Evolutionary conservation across 1,140 invertebrate species (phyloP).

Genomic region (Akabosia matsudoensis): DNA sequence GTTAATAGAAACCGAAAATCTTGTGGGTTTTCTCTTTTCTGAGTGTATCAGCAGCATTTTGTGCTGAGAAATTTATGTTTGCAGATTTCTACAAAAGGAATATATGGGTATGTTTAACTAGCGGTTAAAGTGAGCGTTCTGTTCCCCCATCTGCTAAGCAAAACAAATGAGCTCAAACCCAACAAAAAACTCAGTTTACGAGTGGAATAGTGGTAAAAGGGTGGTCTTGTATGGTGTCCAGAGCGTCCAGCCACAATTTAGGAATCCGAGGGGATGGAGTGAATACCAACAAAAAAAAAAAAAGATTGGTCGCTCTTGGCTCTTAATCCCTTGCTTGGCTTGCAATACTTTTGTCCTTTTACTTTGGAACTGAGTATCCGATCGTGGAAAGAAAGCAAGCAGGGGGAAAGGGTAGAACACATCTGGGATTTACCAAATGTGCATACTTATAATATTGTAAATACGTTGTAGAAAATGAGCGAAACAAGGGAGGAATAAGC

Average conservation of each 20-base stretch:
- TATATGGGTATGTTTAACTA: background rate
- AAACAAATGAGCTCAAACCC: background rate
- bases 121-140: background rate
- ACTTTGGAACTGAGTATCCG: no score
- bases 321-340: background rate
- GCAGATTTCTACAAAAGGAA: no score
- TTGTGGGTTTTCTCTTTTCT: no score
- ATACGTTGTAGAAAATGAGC: background rate
- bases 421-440: constrained; percentile 10
- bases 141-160: background rate
- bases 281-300: background rate
- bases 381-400: background rate
- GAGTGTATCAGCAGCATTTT: no score
- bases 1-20: no score
- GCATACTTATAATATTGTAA: background rate
- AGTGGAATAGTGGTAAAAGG: background rate
- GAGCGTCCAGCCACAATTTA: background rate
- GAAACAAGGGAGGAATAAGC: background rate
- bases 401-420: background rate
- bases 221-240: background rate
- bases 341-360: no score
- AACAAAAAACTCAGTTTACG: background rate
- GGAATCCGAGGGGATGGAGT: background rate
- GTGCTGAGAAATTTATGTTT: no score
- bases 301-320: background rate